Percentiles rank a stretch among this genome's conserved stretches.
These are phyloP conservation scores for Drosophila dives DNA, from an alignment of 2,888 invertebrate genomes.

Conservation along the genomic window DNA sequence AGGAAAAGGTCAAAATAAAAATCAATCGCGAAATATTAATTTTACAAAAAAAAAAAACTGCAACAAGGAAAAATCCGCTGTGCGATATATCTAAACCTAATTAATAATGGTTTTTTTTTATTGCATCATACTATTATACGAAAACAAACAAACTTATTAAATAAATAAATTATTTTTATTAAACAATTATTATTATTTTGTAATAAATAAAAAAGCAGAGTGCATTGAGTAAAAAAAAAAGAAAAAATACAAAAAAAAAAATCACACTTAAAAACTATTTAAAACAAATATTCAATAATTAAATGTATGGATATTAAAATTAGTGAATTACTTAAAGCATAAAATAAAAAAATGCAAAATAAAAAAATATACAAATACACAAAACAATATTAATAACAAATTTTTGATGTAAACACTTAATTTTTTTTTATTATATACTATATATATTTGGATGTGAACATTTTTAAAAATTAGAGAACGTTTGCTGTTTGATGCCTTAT, in stretches of 20 bases:
- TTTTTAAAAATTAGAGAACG: conserved; percentile 17
- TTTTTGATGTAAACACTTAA: conserved; percentile 49
- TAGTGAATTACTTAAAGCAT: conserved; percentile 55
- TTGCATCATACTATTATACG: conserved; percentile 58
- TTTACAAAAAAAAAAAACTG: conserved; percentile 31
- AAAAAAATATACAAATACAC: conserved; percentile 26
- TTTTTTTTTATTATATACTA: conserved; percentile 20
- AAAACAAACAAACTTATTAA: conserved; percentile 49
- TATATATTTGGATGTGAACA: conserved; percentile 17
- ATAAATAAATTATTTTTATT: conserved; percentile 81
- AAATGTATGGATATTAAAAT: conserved; percentile 54
- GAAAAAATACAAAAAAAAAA: conserved; percentile 11
- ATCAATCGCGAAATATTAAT: conserved; percentile 44
- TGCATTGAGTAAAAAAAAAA: conserved; percentile 40
- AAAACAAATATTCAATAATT: conserved; percentile 48
- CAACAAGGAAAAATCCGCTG: conserved; percentile 35
- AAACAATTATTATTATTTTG: conserved; percentile 75
- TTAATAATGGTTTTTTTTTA: conserved; percentile 44
- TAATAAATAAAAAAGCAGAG: conserved; percentile 53
- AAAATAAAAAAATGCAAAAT: conserved; percentile 16
- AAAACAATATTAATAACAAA: conserved; percentile 32
- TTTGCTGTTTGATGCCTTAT: conserved; percentile 37
- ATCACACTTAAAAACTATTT: conserved; percentile 32
- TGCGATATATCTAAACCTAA: conserved; percentile 51
- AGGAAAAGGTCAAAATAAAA: conserved; percentile 8